Evolutionary conservation across 2,888 invertebrate species (phyloP), one percentile per base, ranked within the genome.

Genomic region (Cenopis cana): DNA sequence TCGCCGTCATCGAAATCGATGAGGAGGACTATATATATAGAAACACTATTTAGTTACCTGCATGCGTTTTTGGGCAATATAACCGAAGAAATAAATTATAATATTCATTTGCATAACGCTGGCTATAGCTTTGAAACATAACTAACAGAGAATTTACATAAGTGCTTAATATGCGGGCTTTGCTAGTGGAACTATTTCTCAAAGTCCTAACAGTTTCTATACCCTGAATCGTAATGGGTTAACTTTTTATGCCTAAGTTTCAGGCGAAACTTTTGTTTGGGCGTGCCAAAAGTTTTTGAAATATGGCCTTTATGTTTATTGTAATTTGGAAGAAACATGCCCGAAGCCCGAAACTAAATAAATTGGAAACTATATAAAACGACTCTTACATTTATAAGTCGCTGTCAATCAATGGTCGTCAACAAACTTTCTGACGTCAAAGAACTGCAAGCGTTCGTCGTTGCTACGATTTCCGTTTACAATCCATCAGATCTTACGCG

Each of bases 211-310:
- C 52, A 20, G 50, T 65, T 59, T 54, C 46, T 59, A 60, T 46
- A 54, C 59, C 46, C 59, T 59, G 46, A 54, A 60, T 59, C 36
- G 20, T 65, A 70, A 70, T 70, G 60, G 65, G 65, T 54, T 66
- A 54, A 70, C 65, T 66, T 70, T 61, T 66, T 66, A 46, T 54
- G 54, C 18, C 52, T 18, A 70, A 70, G 59, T 70, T 66, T 49
- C 17, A 18, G 18, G 46, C 29, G 14, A 5, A 65, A 65, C 65
- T 55, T 54, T 18, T 18, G 17, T 57, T 56, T 56, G 12, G 29
- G n/a, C 65, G 24, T 56, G 55, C 38, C 41, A 55, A 54, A 24
- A 56, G 55, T 65, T 55, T 55, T 24, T 6, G 24, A 64, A n/a
- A 10, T 54, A 64, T 54, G 33, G 20, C 14, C 50, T 62, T 50